A percentile compares a stretch with the other conserved stretches of the same genome.
Evolutionary conservation across 2,888 invertebrate genomes (phyloP).

Genomic region (Leuctra nigra): DNA sequence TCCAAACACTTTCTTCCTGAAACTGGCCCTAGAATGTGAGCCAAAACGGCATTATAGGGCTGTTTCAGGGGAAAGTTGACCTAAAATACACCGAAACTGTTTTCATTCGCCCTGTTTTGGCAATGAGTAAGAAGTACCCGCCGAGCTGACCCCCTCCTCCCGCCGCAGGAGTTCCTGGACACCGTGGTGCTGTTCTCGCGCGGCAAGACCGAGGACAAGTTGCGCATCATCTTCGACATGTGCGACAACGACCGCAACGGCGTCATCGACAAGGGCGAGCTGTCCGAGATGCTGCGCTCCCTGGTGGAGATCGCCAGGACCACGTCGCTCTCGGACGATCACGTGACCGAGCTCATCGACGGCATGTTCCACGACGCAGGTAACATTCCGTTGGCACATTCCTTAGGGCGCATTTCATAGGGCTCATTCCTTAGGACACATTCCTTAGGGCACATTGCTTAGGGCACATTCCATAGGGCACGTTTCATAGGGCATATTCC

Average conservation of each 20-base stretch:
- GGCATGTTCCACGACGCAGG: conserved; percentile 42
- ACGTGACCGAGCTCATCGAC: conserved; percentile 86
- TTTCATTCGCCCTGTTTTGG: too few relatives aligned
- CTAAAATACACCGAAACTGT: too few relatives aligned
- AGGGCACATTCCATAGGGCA: too few relatives aligned
- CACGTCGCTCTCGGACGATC: conserved; percentile 81
- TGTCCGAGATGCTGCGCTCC: conserved; percentile 89
- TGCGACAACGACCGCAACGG: conserved; percentile 93
- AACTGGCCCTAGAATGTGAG: not conserved
- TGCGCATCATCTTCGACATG: conserved; percentile 95
- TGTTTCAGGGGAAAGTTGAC: too few relatives aligned
- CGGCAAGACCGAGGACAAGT: conserved; percentile 87
- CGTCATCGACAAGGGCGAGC: conserved; percentile 86
- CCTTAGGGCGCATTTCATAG: too few relatives aligned
- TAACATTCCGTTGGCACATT: too few relatives aligned
- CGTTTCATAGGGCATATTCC: too few relatives aligned
- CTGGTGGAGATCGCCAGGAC: conserved; percentile 90
- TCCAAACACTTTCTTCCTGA: too few relatives aligned
- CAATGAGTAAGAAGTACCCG: too few relatives aligned
- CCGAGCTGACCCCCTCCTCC: not conserved
- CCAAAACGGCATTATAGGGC: too few relatives aligned
- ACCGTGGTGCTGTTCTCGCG: conserved; percentile 88
- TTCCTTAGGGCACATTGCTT: too few relatives aligned
- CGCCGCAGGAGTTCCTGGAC: conserved; percentile 75
- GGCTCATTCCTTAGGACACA: too few relatives aligned